Evolutionary conservation across 2,888 invertebrate genomes (phyloP), one percentile per base, ranked within the genome.

Genomic region (Asteroscopus sphinx): DNA sequence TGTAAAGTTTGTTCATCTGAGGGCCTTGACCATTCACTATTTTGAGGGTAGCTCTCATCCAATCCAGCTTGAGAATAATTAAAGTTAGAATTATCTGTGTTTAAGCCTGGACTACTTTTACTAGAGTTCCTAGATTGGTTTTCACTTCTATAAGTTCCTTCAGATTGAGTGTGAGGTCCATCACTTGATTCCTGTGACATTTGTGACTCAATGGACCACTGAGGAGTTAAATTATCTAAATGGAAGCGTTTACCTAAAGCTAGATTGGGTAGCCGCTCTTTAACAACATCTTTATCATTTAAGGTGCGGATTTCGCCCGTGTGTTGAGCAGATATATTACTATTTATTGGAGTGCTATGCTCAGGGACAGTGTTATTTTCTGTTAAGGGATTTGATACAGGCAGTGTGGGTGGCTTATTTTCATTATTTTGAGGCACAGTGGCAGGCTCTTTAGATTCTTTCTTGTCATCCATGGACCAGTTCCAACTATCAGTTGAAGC

Each of bases 171-270:
- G 33, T 95, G 89, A 16, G 95, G 90, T 28, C 95, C 95, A 74
- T 96, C 96, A 62, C 96, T 96, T 1, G 96, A 96, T 73, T 96
- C 96, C 80, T 96, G 95, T 8, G 96, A 96, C 87, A 95, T 94
- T 81, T 96, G 96, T 30, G 96, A 96, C 80, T 96, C 96, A 51
- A 95, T 95, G 4, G 96, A 96, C 96, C 96, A 96, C 73, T 96
- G 96, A 1, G 96, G 95, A 15, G 96, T 90, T 70, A 92, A 79
- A 80, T 90, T 90, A 37, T 92, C 89, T 76, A 91, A 79, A 72
- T 93, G 88, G 56, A 90, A 86, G 36, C 92, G 85, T 65, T 91
- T 94, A 30, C 91, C 93, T 41, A 91, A 68, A 36, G 89, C 94
- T 75, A 94, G 85, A 76, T 91, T 94, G 49, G 91, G 95, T 72